A percentile compares a stretch with the other conserved stretches of the same genome.
Conservation (phyloP, 2,888 invertebrate genomes). For the Tenthredo notha region DNA sequence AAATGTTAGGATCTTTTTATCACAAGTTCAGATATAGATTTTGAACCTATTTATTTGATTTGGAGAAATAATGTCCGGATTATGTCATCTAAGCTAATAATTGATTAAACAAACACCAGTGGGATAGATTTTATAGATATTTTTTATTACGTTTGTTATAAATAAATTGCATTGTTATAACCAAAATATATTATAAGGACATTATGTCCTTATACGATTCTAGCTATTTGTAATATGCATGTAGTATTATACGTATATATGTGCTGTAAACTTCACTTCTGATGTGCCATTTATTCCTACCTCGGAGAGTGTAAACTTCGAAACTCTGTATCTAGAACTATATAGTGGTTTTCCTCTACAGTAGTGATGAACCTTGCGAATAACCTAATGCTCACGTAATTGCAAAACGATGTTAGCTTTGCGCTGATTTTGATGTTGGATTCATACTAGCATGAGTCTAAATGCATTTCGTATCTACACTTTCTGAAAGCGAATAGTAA, state of each 20-base stretch:
- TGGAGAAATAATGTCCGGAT: no score
- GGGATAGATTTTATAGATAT: no score
- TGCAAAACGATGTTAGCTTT: conserved; percentile 36
- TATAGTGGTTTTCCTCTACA: background rate
- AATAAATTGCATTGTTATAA: no score
- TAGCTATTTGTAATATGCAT: no score
- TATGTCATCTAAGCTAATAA: no score
- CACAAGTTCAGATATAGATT: background rate
- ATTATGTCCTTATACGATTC: no score
- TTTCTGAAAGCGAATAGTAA: background rate
- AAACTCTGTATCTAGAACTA: background rate
- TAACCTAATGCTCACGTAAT: conserved; percentile 14
- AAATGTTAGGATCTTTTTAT: background rate
- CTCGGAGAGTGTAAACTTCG: background rate
- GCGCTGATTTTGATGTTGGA: background rate
- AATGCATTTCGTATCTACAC: conserved; percentile 13
- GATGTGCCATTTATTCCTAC: background rate
- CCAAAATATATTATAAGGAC: no score
- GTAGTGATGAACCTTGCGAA: conserved; percentile 21
- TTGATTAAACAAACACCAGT: no score
- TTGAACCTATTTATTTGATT: no score
- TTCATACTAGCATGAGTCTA: background rate
- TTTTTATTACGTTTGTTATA: no score
- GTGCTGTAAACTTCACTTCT: background rate
- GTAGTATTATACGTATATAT: background rate